These are phyloP conservation scores for Xanthorhoe spadicearia DNA, from an alignment of 2,888 invertebrate genomes.

Conservation along the genomic window DNA sequence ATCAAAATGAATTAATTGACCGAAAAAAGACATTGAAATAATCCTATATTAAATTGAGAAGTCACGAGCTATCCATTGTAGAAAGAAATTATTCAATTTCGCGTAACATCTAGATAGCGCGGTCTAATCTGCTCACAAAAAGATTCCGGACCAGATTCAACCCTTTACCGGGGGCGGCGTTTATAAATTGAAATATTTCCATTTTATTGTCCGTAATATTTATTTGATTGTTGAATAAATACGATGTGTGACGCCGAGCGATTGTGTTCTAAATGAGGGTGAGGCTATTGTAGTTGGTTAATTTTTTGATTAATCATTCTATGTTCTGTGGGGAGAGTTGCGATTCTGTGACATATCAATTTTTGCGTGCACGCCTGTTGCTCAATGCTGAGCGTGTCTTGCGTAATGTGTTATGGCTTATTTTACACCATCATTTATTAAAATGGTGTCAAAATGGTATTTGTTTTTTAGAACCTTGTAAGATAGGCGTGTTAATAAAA, in stretches of 20 bases:
- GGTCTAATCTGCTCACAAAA: constrained; percentile 73
- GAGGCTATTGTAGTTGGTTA: constrained; percentile 79
- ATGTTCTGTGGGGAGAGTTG: constrained; percentile 65
- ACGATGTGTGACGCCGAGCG: constrained; percentile 79
- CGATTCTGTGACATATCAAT: constrained; percentile 71
- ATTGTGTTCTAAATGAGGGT: constrained; percentile 80
- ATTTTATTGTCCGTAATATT: constrained; percentile 84
- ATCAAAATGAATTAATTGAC: constrained; percentile 50
- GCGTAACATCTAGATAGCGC: constrained; percentile 78
- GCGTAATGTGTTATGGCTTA: constrained; percentile 36
- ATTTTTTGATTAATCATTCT: constrained; percentile 84
- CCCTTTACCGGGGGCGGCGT: constrained; percentile 77
- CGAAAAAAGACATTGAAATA: constrained; percentile 49
- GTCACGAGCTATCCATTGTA: constrained; percentile 62
- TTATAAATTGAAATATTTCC: constrained; percentile 84
- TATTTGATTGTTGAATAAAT: constrained; percentile 85
- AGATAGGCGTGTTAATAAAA: neutral
- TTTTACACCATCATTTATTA: constrained; percentile 23
- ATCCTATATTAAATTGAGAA: constrained; percentile 51
- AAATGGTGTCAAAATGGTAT: neutral
- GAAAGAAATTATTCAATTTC: constrained; percentile 75
- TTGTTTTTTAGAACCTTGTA: neutral
- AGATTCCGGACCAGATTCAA: constrained; percentile 68
- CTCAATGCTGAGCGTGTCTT: constrained; percentile 43
- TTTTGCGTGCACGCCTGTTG: constrained; percentile 49